Conservation (phyloP, 2,113 vertebrate species). For the Alligator sinensis region DNA sequence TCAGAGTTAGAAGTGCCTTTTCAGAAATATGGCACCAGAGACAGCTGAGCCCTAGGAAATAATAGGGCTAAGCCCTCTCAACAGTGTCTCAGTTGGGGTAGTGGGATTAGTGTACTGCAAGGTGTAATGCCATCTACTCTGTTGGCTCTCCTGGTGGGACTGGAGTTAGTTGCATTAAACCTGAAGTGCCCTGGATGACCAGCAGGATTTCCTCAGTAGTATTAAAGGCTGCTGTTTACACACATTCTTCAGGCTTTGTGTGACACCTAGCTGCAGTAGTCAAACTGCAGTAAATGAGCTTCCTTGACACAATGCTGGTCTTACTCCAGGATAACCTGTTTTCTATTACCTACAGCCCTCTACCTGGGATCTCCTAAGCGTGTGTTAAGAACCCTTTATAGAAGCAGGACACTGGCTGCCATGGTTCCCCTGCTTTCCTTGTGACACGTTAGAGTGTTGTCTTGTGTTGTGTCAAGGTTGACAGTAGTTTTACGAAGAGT, state of each 20-base stretch:
- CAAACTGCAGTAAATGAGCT: not conserved
- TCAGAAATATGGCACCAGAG: not conserved
- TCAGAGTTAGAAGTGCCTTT: not conserved
- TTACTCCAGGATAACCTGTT: not conserved
- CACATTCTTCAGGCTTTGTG: not conserved
- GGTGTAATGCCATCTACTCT: not conserved
- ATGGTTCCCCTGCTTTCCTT: no score
- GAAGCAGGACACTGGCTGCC: no score
- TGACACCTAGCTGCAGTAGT: not conserved
- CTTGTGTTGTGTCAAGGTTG: no score
- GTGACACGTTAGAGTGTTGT: no score
- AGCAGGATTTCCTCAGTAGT: not conserved
- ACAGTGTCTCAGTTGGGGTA: not conserved
- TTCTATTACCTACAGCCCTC: not conserved
- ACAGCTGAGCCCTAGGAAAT: not conserved
- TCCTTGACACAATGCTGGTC: not conserved
- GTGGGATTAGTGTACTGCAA: not conserved
- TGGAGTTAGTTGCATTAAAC: not conserved
- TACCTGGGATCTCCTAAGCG: no score
- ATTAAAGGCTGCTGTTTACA: not conserved
- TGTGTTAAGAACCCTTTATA: no score
- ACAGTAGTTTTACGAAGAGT: no score
- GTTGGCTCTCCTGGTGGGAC: not conserved
- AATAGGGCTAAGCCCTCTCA: not conserved
- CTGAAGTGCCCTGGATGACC: not conserved